Conservation (phyloP, 2,113 vertebrate species). For the Rhizomys pruinosus region DNA sequence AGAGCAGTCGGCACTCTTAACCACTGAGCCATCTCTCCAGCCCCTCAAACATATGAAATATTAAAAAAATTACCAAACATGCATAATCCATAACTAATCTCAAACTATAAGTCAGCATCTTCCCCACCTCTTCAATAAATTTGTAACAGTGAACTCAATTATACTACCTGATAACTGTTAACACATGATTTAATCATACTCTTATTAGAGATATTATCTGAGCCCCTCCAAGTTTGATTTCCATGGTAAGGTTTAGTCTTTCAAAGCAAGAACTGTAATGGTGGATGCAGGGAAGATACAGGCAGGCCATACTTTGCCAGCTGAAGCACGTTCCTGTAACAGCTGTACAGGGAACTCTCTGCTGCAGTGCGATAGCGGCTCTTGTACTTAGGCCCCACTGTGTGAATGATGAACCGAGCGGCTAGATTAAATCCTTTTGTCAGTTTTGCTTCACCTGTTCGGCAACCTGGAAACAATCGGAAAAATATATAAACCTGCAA, state of each 20-base stretch:
- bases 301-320: slow-evolving; percentile 89
- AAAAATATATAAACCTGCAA: not conserved
- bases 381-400: slow-evolving; percentile 98
- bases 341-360: slow-evolving; percentile 96
- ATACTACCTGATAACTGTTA: not conserved
- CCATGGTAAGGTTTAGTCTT: not conserved
- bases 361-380: slow-evolving; percentile 96
- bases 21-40: no score
- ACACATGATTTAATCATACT: not conserved
- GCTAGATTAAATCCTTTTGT: slow-evolving; percentile 97
- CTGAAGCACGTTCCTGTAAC: slow-evolving; percentile 96
- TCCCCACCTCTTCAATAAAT: not conserved
- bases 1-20: no score
- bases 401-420: slow-evolving; percentile 97
- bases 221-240: not conserved
- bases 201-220: not conserved
- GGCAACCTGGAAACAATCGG: slow-evolving; percentile 89
- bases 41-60: no score
- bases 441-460: slow-evolving; percentile 96
- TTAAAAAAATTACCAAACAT: not conserved
- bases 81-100: not conserved
- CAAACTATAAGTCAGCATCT: slow-evolving; percentile 20
- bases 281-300: not conserved
- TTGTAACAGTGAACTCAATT: not conserved
- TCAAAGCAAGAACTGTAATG: not conserved